Evolutionary conservation across 2,888 invertebrate species (phyloP).

Genomic region (Craniophora ligustri): DNA sequence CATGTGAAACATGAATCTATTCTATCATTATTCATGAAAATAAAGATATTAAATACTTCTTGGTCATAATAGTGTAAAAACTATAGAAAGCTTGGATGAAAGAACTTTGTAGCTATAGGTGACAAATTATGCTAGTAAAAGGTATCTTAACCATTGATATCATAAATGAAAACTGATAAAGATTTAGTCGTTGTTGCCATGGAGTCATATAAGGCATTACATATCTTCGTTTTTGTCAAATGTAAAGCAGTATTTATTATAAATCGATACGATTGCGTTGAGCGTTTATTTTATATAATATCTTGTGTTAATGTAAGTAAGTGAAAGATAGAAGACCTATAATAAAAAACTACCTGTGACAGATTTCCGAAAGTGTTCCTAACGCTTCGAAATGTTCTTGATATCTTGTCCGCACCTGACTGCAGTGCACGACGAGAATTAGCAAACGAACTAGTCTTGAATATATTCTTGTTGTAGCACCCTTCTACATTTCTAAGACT

Average conservation of each 20-base stretch:
- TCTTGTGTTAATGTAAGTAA: no score
- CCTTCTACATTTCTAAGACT: constrained; percentile 81
- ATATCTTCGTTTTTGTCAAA: not conserved
- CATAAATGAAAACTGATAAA: no score
- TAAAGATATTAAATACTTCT: no score
- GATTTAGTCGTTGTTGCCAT: not conserved
- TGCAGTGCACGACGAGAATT: constrained; percentile 90
- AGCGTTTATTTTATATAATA: not conserved
- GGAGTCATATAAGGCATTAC: not conserved
- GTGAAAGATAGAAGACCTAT: not conserved
- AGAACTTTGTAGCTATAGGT: no score
- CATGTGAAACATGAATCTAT: no score
- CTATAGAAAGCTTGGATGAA: no score
- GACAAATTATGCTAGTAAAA: no score
- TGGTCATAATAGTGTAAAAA: no score
- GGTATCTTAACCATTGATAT: no score
- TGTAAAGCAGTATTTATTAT: no score
- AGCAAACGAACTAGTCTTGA: constrained; percentile 85
- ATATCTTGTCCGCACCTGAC: constrained; percentile 91
- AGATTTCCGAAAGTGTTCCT: constrained; percentile 90
- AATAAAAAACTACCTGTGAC: constrained; percentile 89
- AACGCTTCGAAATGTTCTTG: constrained; percentile 90
- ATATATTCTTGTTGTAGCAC: constrained; percentile 80
- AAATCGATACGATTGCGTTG: no score
- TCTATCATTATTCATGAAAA: no score